Evolutionary conservation across 64 coral and sea anemone genomes (phyloP), one percentile per base, ranked within the genome.

Genomic region (Platygyra sinensis): DNA sequence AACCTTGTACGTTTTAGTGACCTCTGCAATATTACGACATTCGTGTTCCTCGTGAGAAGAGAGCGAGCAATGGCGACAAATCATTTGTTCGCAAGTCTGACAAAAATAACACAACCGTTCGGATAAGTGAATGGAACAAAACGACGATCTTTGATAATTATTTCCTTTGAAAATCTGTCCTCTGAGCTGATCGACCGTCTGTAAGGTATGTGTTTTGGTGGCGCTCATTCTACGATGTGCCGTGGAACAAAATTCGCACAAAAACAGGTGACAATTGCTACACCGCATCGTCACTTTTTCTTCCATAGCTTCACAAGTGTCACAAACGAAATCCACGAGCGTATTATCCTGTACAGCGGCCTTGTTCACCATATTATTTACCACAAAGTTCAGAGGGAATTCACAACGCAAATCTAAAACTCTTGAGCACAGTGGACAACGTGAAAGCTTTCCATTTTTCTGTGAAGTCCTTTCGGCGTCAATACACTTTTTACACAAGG

Each of bases 171-270:
- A 84, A 25, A 61, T 30, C 25, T 91, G 77, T 19, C 52, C 78
- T 22, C 75, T 76, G 5, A 95, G 75, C n/a, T 95, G 76, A 64
- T 95, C 82, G 15, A 95, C 82, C 30, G 89, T 78, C 30, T 72
- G 75, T 54, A 95, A 69, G 2, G 60, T 75, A 32, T 95, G 93
- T 2, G 82, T 28, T 83, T 80, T 87, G 7, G 93, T 95, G 0
- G 93, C 93, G 65, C 89, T 95, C 82, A 95, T 95, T 36, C 93
- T 15, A 5, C 83, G 76, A 50, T 95, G 93, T 1, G 93, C 93
- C 0, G 89, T 95, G 1, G 93, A 83, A 71, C 93, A 95, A 80
- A 95, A 95, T 19, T 71, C 76, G 60, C 94, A 92, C 0, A 91
- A 72, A 79, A 96, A 92, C 5, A 89, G 57, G 17, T 72, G 83